Percentiles rank a stretch among this genome's conserved stretches.
Conservation (phyloP, 2,113 vertebrate genomes). For the Marcusenius ussheri region DNA sequence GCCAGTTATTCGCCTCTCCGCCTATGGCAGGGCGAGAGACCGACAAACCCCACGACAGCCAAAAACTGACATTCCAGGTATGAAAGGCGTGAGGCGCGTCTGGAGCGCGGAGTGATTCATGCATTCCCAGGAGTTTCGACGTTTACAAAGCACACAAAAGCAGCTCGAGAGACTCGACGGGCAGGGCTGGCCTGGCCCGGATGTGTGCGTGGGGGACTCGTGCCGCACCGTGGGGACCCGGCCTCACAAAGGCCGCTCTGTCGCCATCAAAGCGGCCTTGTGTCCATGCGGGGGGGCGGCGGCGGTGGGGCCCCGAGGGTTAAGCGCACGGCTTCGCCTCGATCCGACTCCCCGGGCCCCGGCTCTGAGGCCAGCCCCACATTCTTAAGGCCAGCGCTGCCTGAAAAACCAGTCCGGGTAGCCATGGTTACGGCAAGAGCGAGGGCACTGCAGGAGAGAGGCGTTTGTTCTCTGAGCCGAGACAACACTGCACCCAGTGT, state of each 20-base stretch:
- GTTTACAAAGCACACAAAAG: not conserved
- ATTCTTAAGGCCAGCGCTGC: slow-evolving; percentile 57
- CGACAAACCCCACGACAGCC: not conserved
- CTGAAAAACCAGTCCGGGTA: slow-evolving; percentile 82
- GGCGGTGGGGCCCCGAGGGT: slow-evolving; percentile 26
- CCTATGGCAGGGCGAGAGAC: not conserved
- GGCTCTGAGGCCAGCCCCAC: slow-evolving; percentile 36
- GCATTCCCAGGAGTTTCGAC: not conserved
- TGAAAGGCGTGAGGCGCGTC: not conserved
- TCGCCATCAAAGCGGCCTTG: not conserved
- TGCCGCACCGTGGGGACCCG: not conserved
- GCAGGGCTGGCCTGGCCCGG: not conserved
- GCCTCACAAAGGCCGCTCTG: not conserved
- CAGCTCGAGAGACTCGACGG: not conserved
- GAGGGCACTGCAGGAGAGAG: slow-evolving; percentile 50
- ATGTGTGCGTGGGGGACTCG: not conserved
- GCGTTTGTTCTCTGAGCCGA: slow-evolving; percentile 41
- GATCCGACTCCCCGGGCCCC: slow-evolving; percentile 25
- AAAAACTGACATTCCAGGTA: not conserved
- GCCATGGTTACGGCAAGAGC: slow-evolving; percentile 55
- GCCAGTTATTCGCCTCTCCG: not conserved
- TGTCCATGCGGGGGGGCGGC: not conserved
- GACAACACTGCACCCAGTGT: slow-evolving; percentile 14
- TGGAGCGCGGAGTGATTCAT: not conserved
- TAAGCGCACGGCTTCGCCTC: slow-evolving; percentile 29